Evolutionary conservation across 1,140 invertebrate species (phyloP), one percentile per base, ranked within the genome.

Genomic region (Drosophila sechellia): DNA sequence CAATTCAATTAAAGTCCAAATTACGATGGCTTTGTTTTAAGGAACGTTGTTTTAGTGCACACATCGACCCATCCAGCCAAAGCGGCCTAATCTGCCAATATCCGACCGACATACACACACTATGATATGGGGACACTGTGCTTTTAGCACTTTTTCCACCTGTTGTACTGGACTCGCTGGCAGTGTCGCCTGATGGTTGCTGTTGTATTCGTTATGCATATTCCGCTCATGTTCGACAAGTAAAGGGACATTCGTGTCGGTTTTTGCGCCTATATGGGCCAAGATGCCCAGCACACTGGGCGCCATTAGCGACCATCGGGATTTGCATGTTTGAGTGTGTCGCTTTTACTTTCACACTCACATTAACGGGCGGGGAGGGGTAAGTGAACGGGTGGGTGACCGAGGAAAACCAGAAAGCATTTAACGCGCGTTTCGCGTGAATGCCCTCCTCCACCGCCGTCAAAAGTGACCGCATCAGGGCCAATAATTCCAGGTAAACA

Each of bases 141-240:
- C 50, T 3, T 22, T 43, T 37, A 15, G 34, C 48, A 25, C 27
- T 46, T 35, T 72, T 77, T 70, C 81, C 73, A 85, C 81, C 78
- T 85, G 81, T 84, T 84, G 80, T 72, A 50, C 74, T 71, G 60
- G 11, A 34, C 61, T 40, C 50, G 25, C 20, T 27, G 48, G 17
- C 43, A 35, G n/a, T 64, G 54, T 17, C 49, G 45, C 46, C 40
- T 37, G 43, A 17, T 42, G 12, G 31, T 17, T n/a, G 27, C 55
- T 60, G 61, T 60, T 64, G 59, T 39, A 57, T 55, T 43, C 45
- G 40, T 46, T 58, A 75, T 77, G 81, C 81, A 86, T 74, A 84
- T 80, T 86, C 54, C 42, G 72, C 53, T 37, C 78, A 78, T 86
- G 81, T 86, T 87, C 69, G 81, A 86, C 81, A 85, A 77, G 81